Base-by-base conservation (phyloP, 2,113 vertebrate genomes). In the Ursus arctos region DNA sequence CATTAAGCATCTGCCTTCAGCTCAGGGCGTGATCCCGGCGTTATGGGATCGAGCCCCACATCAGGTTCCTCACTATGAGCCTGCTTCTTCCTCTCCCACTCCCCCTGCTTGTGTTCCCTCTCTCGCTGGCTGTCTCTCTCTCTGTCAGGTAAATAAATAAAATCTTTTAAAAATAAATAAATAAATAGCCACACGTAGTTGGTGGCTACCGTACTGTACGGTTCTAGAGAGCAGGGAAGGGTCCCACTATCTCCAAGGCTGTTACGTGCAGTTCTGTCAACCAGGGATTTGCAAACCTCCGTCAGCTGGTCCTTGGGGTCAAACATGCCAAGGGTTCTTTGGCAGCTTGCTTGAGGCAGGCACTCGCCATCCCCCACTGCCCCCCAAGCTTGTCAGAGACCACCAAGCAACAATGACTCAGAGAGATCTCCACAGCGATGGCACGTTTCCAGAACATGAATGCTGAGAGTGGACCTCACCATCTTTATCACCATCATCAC, bases 211-310 rank as follows among this genome's bases (percentile, higher is more conserved):
- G 21, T 67, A 51, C 0, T 4, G 61, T 33, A 21, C 10, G n/a
- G 31, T 53, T 84, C 26, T 26, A 9, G 24, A 53, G 57, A 69
- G 65, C 79, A 79, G 33, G n/a, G 9, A 12, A 6, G 28, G 3
- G 13, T 14, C n/a, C 28, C 18, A 0, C 13, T 3, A 7, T 6
- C 67, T 40, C 57, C n/a, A 15, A 31, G 88, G 31, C 28, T 26
- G 15, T 6, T 0, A 21, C 1, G 0, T 2, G 71, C 10, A 7
- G 59, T 10, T 21, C 47, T 33, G 26, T 43, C 80, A 33, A 31
- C 69, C 51, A 36, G 31, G 55, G 63, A 28, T 1, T 85, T 63
- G 2, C 74, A 53, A 5, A 14, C 16, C 51, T 61, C 33, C 31
- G 14, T 9, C n/a, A 3, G 61, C 11, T 26, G 49, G 31, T 31